Conservation (phyloP, 2,113 vertebrate species). For the Paradoxurus hermaphroditus region DNA sequence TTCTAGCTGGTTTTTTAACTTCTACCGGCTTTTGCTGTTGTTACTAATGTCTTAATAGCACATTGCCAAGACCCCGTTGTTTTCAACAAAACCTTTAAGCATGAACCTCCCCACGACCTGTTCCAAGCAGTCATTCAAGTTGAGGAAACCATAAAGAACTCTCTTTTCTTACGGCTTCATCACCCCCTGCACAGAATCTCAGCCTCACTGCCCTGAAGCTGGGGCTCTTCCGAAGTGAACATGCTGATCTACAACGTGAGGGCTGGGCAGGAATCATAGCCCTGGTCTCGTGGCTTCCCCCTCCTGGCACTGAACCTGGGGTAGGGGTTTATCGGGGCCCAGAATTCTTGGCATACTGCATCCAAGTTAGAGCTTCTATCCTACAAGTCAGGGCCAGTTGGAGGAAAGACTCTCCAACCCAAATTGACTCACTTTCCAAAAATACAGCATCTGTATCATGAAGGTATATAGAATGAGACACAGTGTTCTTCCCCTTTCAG, state of each 20-base stretch:
- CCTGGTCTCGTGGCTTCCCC: background rate
- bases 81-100: background rate
- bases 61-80: background rate
- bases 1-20: background rate
- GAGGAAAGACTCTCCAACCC: background rate
- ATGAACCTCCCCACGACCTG: background rate
- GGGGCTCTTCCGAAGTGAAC: background rate
- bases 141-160: background rate
- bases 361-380: background rate
- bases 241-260: background rate
- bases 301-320: background rate
- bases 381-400: background rate
- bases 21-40: background rate
- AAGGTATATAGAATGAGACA: background rate
- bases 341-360: background rate
- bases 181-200: background rate
- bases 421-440: no score
- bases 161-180: background rate
- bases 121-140: background rate
- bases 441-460: fast-evolving
- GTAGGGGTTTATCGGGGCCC: no score
- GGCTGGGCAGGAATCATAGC: background rate
- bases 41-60: background rate
- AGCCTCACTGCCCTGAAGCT: background rate
- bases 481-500: no score